Percentiles rank a stretch among this genome's conserved stretches.
These are phyloP conservation scores for Luffia ferchaultella DNA, from an alignment of 2,888 invertebrate species.

Conservation along the genomic window DNA sequence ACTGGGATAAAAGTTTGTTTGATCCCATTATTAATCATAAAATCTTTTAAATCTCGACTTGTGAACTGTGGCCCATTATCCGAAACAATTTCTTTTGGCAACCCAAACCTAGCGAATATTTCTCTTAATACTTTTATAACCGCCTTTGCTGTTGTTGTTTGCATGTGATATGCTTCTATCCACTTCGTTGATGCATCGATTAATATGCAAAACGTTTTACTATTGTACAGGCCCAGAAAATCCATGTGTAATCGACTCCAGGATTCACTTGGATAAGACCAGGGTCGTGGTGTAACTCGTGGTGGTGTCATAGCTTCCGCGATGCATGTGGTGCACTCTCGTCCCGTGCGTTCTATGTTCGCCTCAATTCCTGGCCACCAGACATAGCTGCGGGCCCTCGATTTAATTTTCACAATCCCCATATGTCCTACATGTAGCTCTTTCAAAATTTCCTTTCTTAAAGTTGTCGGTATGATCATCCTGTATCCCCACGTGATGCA, in stretches of 20 bases:
- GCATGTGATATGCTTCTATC: slow-evolving; percentile 6
- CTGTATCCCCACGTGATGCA: slow-evolving; percentile 12
- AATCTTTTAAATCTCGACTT: slow-evolving; percentile 2
- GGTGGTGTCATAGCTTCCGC: slow-evolving; percentile 10
- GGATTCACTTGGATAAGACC: slow-evolving; percentile 11
- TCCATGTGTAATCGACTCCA: slow-evolving; percentile 18
- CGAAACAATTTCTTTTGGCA: slow-evolving; percentile 6
- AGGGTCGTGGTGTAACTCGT: slow-evolving; percentile 13
- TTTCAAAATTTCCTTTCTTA: slow-evolving; percentile 11
- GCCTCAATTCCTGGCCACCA: slow-evolving; percentile 17
- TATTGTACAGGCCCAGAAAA: slow-evolving; percentile 10
- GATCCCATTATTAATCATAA: slow-evolving; percentile 5
- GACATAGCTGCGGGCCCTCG: slow-evolving; percentile 10
- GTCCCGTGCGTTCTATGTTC: slow-evolving; percentile 10
- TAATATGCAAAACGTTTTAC: slow-evolving; percentile 13
- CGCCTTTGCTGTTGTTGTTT: slow-evolving; percentile 4
- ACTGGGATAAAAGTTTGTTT: slow-evolving; percentile 1
- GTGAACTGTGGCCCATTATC: slow-evolving; percentile 9
- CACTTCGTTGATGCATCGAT: slow-evolving; percentile 9
- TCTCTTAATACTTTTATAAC: too few species aligned
- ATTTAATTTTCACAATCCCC: slow-evolving; percentile 18
- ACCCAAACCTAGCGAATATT: too few species aligned
- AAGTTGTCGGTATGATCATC: slow-evolving; percentile 9
- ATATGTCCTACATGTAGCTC: slow-evolving; percentile 15
- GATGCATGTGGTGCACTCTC: slow-evolving; percentile 12